Evolutionary conservation across 2,888 invertebrate genomes (phyloP).

Genomic region (Cosmorhoe ocellata): DNA sequence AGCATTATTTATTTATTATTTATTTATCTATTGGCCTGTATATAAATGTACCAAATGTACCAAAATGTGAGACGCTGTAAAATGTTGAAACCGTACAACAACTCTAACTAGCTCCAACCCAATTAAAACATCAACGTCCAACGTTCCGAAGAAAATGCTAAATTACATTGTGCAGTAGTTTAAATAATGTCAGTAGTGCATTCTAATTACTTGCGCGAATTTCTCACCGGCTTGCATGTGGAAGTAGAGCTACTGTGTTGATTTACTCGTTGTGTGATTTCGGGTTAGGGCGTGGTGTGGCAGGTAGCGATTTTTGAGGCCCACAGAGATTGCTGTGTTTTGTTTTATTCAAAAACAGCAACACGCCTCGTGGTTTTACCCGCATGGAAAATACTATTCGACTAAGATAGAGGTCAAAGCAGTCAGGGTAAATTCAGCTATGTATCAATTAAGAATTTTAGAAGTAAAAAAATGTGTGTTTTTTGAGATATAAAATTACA

Average conservation of each 20-base stretch:
- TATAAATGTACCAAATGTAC: no score
- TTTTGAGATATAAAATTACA: no score
- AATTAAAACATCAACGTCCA: conserved; percentile 25
- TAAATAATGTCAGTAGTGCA: conserved; percentile 26
- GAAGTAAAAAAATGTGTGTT: no score
- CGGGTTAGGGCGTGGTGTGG: neutral
- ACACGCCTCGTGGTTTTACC: no score
- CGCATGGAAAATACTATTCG: no score
- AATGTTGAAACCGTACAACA: conserved; percentile 13
- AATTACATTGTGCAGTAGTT: conserved; percentile 27
- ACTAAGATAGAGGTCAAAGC: no score
- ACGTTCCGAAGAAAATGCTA: conserved; percentile 23
- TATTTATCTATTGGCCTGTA: no score
- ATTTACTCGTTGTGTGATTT: conserved; percentile 19
- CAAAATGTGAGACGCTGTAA: neutral
- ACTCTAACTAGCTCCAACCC: conserved; percentile 17
- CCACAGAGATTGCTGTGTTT: no score
- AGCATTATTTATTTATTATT: no score
- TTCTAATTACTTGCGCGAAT: conserved; percentile 28
- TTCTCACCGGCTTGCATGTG: conserved; percentile 18
- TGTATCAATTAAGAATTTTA: no score
- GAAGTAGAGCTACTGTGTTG: conserved; percentile 22
- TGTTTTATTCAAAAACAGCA: no score
- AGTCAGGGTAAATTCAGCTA: no score
- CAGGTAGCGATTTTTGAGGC: neutral